Evolutionary conservation across 2,888 invertebrate species (phyloP), one percentile per base, ranked within the genome.

Genomic region (Tachina fera): DNA sequence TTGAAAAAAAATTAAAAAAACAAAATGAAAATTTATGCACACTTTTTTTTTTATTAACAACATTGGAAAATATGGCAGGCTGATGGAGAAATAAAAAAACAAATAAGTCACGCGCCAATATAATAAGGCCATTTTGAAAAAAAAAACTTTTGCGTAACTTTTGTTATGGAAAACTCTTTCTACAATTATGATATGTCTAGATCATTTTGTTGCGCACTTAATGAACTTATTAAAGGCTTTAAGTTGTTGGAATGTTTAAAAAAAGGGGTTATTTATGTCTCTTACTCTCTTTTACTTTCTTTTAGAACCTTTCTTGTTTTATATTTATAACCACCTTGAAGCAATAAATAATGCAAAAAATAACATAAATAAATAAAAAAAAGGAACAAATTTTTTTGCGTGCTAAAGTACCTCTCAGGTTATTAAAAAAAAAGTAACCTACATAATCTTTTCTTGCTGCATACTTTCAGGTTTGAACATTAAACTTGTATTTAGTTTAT

Each of bases 391-490:
- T 19, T 60, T 67, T n/a, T 83, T 83, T 83, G 72, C 78, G 56
- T 84, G 81, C 58, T 68, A 45, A 81, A 81, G 56, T 85, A 49
- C 76, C 49, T 63, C 63, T 80, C 22, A 49, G 68, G 61, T 65
- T 84, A 80, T 84, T 81, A 77, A 81, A n/a, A n/a, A n/a, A n/a
- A n/a, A 81, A 77, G 77, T 85, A 81, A 85, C 84, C 84, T 78
- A 85, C 43, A 74, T 85, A 65, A 51, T 65, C 41, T 65, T 65
- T 31, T 79, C 31, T 31, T 45, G 31, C 39, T 75, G 71, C 80
- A 56, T 80, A 70, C 10, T 70, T 78, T 78, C 43, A 60, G 77
- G 68, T 49, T 41, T 51, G 16, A 22, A 78, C 22, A 60, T 11
- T 13, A 43, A 68, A 43, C n/a, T 60, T 58, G 41, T 8, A 58